phyloP scores from a whole-genome alignment of 2,888 invertebrate genomes.

The Allophyes oxyacanthae region DNA sequence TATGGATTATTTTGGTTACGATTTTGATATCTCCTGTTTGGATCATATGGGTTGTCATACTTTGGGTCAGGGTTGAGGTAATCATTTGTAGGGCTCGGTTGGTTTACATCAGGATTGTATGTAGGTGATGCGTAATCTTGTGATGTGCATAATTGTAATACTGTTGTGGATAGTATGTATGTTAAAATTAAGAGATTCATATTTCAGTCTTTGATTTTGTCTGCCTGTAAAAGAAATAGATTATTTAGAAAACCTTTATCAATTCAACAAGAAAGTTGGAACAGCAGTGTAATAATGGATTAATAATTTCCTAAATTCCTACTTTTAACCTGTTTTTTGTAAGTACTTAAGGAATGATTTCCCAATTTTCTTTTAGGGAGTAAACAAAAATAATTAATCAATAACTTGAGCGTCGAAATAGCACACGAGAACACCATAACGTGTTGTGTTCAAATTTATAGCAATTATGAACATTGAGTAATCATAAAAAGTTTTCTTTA shows the following conservation, averaged over 20 bases:
- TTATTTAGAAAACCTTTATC: background rate
- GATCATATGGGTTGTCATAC: conserved; percentile 82
- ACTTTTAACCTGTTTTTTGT: background rate
- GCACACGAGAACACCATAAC: too few species aligned
- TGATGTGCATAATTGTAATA: conserved; percentile 69
- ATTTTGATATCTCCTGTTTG: conserved; percentile 68
- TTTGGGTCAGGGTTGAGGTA: conserved; percentile 71
- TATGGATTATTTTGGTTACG: conserved; percentile 65
- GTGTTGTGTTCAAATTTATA: too few species aligned
- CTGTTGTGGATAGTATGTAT: conserved; percentile 61
- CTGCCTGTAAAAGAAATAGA: conserved; percentile 67
- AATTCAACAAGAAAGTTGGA: too few species aligned
- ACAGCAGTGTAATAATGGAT: too few species aligned
- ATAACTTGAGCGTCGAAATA: too few species aligned
- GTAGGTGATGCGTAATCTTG: conserved; percentile 80
- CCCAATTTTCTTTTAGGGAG: too few species aligned
- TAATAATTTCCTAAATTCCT: too few species aligned
- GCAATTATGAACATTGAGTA: too few species aligned
- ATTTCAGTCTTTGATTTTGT: conserved; percentile 73
- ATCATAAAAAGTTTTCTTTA: too few species aligned
- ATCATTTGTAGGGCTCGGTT: conserved; percentile 78
- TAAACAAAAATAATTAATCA: too few species aligned
- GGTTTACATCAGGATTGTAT: conserved; percentile 73
- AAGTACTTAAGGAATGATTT: too few species aligned
- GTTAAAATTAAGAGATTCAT: conserved; percentile 80